These are phyloP conservation scores for Danio tinwini DNA, from an alignment of 2,797 vertebrate genomes.

Conservation along the genomic window DNA sequence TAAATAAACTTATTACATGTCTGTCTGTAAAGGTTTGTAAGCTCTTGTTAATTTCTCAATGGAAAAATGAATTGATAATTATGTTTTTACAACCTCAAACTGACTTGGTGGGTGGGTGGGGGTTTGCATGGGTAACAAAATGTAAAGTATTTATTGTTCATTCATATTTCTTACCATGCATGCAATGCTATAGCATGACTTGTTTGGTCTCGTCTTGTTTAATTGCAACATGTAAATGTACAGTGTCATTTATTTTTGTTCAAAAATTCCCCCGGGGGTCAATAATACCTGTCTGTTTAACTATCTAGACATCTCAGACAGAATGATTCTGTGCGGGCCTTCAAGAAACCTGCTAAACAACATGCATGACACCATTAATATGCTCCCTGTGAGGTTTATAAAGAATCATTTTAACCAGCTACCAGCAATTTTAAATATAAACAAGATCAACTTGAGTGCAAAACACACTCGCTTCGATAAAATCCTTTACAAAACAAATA, in stretches of 20 bases:
- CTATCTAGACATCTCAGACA: conserved; percentile 8
- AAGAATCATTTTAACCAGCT: too few relatives aligned
- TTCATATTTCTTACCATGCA: background rate
- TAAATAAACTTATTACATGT: too few relatives aligned
- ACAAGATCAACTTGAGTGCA: background rate
- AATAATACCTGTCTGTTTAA: conserved; percentile 23
- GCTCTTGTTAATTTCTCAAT: too few relatives aligned
- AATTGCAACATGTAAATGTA: conserved; percentile 39
- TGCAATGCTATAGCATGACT: background rate
- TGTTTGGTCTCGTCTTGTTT: conserved; percentile 21
- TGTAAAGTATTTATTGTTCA: too few relatives aligned
- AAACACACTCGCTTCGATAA: background rate
- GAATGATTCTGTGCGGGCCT: too few relatives aligned
- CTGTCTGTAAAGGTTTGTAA: too few relatives aligned
- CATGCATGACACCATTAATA: background rate
- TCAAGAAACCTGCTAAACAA: background rate
- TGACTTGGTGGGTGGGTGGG: too few relatives aligned
- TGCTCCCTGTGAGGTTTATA: background rate
- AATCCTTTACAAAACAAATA: background rate
- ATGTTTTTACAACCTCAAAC: too few relatives aligned
- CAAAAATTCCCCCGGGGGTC: conserved; percentile 11
- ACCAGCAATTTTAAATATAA: too few relatives aligned
- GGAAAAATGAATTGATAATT: too few relatives aligned
- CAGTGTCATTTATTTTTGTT: background rate
- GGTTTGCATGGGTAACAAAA: too few relatives aligned